These are phyloP conservation scores for Aleiodes testaceus DNA, from an alignment of 2,888 invertebrate genomes.

Conservation along the genomic window DNA sequence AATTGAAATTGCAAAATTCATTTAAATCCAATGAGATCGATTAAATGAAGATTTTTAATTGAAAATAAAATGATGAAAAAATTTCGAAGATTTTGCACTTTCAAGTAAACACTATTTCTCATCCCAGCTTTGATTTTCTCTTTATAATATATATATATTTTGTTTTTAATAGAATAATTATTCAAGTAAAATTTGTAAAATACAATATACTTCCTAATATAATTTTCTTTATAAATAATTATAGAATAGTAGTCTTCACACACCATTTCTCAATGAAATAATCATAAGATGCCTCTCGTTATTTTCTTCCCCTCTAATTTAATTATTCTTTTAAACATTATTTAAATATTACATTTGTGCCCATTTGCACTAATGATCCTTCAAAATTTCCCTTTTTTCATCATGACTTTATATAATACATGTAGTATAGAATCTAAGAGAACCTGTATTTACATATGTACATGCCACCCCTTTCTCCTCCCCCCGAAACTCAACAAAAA, in stretches of 20 bases:
- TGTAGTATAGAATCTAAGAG: slow-evolving; percentile 66
- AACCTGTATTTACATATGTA: slow-evolving; percentile 71
- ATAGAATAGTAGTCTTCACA: slow-evolving; percentile 72
- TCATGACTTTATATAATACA: slow-evolving; percentile 52
- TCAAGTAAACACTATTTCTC: slow-evolving; percentile 54
- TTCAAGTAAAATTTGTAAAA: slow-evolving; percentile 72
- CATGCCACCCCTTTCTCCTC: slow-evolving; percentile 58
- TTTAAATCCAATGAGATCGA: not conserved
- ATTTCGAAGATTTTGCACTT: slow-evolving; percentile 43
- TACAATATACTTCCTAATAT: slow-evolving; percentile 70
- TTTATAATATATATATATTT: slow-evolving; percentile 56
- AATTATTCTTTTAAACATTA: slow-evolving; percentile 28
- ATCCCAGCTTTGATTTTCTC: slow-evolving; percentile 56
- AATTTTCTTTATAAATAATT: slow-evolving; percentile 71
- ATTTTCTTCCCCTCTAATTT: slow-evolving; percentile 49
- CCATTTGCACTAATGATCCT: slow-evolving; percentile 66
- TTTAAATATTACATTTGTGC: slow-evolving; percentile 73
- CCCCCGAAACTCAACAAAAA: too few species aligned
- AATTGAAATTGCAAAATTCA: slow-evolving; percentile 3
- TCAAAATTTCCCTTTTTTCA: slow-evolving; percentile 36
- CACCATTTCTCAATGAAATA: slow-evolving; percentile 60
- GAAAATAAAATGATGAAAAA: slow-evolving; percentile 28
- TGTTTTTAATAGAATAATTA: slow-evolving; percentile 58
- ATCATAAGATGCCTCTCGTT: slow-evolving; percentile 43
- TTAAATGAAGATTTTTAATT: slow-evolving; percentile 17